These are phyloP conservation scores for Pentamera pediparva DNA, from an alignment of 53 echinoderm and acorn worm genomes.

Conservation along the genomic window DNA sequence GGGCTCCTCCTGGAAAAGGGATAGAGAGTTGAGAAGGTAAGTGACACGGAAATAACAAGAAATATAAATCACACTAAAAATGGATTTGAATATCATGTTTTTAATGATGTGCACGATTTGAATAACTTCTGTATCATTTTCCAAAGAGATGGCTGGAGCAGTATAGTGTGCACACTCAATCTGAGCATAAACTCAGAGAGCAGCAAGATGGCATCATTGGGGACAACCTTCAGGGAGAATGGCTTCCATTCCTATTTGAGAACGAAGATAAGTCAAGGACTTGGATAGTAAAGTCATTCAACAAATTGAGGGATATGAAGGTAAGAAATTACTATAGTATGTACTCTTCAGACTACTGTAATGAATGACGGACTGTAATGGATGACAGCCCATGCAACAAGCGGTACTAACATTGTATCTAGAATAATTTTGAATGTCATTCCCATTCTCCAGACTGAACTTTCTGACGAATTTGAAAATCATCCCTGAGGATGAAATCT, in stretches of 20 bases:
- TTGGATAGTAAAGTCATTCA: neutral
- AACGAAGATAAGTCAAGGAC: neutral
- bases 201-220: constrained; percentile 5
- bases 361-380: neutral
- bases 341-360: neutral
- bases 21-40: constrained; percentile 6
- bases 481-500: constrained; percentile 4
- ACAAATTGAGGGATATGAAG: constrained; percentile 10
- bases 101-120: neutral
- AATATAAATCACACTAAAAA: neutral
- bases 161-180: neutral
- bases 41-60: neutral
- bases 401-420: too few species aligned
- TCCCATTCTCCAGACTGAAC: neutral
- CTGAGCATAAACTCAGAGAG: neutral
- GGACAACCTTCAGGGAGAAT: constrained; percentile 6
- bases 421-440: too few species aligned
- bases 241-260: constrained; percentile 10
- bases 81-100: neutral
- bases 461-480: neutral
- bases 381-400: too few species aligned
- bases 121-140: neutral
- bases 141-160: neutral
- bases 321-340: neutral
- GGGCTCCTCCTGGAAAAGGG: neutral